Percentiles rank a stretch among this genome's conserved stretches.
These are phyloP conservation scores for Sinelater perroti DNA, from an alignment of 2,888 invertebrate species.

Conservation along the genomic window DNA sequence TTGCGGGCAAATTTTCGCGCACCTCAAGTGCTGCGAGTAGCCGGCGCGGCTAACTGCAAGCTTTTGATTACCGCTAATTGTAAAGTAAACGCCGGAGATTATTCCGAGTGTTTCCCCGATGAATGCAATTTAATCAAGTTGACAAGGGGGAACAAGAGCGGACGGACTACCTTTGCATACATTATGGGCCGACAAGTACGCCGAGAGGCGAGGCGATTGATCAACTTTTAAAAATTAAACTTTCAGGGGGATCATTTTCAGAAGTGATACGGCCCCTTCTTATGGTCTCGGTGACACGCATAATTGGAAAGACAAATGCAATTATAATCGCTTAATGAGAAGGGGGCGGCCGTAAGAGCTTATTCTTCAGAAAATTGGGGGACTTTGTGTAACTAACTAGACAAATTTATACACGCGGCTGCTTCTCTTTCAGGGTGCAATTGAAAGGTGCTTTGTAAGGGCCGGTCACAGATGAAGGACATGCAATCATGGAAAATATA, in stretches of 20 bases:
- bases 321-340: constrained; percentile 56
- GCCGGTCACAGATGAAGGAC: no score
- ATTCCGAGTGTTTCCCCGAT: constrained; percentile 15
- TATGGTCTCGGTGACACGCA: constrained; percentile 53
- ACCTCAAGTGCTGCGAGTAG: no score
- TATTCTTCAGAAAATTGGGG: constrained; percentile 38
- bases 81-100: constrained; percentile 17
- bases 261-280: constrained; percentile 45
- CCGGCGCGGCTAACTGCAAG: constrained; percentile 5
- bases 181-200: constrained; percentile 12
- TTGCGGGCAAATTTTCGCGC: no score
- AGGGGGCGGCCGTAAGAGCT: constrained; percentile 41
- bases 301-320: constrained; percentile 57
- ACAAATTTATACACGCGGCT: constrained; percentile 32
- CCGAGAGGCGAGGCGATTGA: constrained; percentile 39
- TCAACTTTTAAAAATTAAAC: constrained; percentile 50
- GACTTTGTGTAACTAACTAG: constrained; percentile 34
- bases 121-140: constrained; percentile 22
- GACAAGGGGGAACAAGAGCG: constrained; percentile 6
- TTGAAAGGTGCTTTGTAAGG: constrained; percentile 20
- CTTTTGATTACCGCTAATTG: constrained; percentile 17
- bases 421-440: constrained; percentile 25
- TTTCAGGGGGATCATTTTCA: constrained; percentile 44
- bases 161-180: constrained; percentile 22
- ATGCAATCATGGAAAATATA: no score